phyloP scores from a whole-genome alignment of 2,888 invertebrate genomes.

The Melanostoma mellinum region DNA sequence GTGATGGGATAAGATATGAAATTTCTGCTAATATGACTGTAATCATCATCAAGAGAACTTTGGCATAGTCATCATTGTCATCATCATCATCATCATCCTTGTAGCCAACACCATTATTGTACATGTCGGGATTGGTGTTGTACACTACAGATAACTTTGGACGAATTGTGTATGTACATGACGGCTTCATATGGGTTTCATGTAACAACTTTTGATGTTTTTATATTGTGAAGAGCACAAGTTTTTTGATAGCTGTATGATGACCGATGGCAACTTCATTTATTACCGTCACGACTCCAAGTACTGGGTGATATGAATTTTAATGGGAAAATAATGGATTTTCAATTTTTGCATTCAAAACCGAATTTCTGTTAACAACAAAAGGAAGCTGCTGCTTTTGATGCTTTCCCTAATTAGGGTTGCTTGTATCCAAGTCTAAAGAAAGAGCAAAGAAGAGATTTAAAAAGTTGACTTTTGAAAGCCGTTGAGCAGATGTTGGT shows the following conservation, averaged over 20 bases:
- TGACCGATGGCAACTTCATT: slow-evolving; percentile 60
- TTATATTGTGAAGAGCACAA: slow-evolving; percentile 39
- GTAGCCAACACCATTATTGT: slow-evolving; percentile 24
- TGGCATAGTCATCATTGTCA: slow-evolving; percentile 25
- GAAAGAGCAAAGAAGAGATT: no score
- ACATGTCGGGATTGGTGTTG: not conserved
- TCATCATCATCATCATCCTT: slow-evolving; percentile 40
- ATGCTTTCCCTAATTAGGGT: no score
- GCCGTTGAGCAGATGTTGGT: no score
- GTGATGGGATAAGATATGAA: slow-evolving; percentile 61
- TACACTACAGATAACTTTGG: slow-evolving; percentile 2
- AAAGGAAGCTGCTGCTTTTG: no score
- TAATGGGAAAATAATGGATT: slow-evolving; percentile 61
- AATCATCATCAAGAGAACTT: slow-evolving; percentile 44
- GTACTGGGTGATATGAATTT: slow-evolving; percentile 39
- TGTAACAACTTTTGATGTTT: slow-evolving; percentile 40
- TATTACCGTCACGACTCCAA: slow-evolving; percentile 35
- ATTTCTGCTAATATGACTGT: slow-evolving; percentile 61
- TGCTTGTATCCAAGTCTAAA: no score
- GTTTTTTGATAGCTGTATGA: slow-evolving; percentile 49
- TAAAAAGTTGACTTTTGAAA: no score
- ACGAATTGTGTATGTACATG: slow-evolving; percentile 3
- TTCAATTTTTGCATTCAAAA: no score
- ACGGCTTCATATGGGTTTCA: slow-evolving; percentile 31
- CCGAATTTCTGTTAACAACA: no score